These are phyloP conservation scores for Saxicola maurus DNA, from an alignment of 2,797 vertebrate species.

Conservation along the genomic window DNA sequence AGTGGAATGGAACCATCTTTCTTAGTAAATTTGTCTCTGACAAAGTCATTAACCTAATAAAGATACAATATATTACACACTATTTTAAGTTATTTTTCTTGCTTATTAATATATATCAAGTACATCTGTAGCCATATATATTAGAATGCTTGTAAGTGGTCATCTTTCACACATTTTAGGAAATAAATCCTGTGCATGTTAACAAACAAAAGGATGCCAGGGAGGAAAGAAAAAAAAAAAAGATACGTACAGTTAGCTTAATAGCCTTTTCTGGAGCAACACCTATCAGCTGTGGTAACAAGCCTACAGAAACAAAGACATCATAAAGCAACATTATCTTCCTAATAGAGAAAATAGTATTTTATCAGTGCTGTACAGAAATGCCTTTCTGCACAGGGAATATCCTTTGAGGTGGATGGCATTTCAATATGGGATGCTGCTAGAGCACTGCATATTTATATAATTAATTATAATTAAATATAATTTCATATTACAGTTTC, in stretches of 20 bases:
- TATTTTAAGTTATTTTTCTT: constrained; percentile 21
- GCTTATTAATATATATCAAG: background rate
- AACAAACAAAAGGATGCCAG: background rate
- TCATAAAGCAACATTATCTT: constrained; percentile 53
- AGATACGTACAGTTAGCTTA: constrained; percentile 94
- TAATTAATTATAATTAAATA: background rate
- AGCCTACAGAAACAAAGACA: constrained; percentile 83
- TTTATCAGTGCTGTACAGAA: background rate
- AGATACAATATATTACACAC: constrained; percentile 56
- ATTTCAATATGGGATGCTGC: background rate
- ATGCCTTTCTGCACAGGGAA: background rate
- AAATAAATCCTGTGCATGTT: constrained; percentile 41
- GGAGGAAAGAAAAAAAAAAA: constrained; percentile 1
- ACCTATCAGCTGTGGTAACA: constrained; percentile 95
- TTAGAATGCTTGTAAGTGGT: constrained; percentile 36
- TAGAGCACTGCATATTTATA: background rate
- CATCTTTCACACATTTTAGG: constrained; percentile 39
- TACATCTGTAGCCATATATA: constrained; percentile 33
- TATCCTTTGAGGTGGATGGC: background rate
- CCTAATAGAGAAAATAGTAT: constrained; percentile 14
- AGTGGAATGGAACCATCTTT: constrained; percentile 85
- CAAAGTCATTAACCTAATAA: constrained; percentile 91
- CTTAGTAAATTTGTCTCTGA: constrained; percentile 93
- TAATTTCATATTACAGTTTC: background rate
- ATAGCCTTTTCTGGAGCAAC: constrained; percentile 98